Percentiles rank a stretch among this genome's conserved stretches.
Evolutionary conservation across 2,113 vertebrate genomes (phyloP).

Genomic region (Scalopus aquaticus): DNA sequence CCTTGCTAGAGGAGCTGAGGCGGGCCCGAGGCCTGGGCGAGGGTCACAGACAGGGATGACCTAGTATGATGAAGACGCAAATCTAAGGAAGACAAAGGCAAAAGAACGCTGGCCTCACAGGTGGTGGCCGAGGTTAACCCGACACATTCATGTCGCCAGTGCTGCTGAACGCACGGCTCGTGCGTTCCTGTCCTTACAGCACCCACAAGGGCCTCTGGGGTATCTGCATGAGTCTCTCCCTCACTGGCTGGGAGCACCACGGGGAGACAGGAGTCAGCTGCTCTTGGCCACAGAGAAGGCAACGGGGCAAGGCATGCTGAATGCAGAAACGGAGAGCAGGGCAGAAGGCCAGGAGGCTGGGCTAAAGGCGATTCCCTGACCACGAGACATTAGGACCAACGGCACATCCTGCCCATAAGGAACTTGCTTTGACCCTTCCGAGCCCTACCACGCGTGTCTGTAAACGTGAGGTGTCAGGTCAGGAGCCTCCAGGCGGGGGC

Average conservation of each 20-base stretch:
- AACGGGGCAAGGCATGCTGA: background rate
- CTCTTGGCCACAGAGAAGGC: background rate
- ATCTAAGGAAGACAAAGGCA: background rate
- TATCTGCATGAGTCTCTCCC: background rate
- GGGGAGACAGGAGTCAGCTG: background rate
- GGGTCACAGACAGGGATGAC: background rate
- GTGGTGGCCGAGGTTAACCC: background rate
- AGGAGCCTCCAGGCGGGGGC: accelerated
- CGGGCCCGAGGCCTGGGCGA: background rate
- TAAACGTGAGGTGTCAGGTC: background rate
- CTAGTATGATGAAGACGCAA: background rate
- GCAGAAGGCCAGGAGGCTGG: background rate
- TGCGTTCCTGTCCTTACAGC: background rate
- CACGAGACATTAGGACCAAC: background rate
- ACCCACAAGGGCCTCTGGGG: too few species aligned
- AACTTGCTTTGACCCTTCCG: background rate
- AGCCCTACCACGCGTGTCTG: background rate
- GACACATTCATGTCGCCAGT: background rate
- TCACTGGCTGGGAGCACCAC: background rate
- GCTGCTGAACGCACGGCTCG: background rate
- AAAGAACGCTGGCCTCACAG: background rate
- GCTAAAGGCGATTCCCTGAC: background rate
- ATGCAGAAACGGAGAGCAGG: background rate
- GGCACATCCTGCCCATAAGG: background rate
- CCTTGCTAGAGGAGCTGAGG: background rate